Base-by-base conservation (phyloP, 2,888 invertebrate species). In the Archips crataeganus region DNA sequence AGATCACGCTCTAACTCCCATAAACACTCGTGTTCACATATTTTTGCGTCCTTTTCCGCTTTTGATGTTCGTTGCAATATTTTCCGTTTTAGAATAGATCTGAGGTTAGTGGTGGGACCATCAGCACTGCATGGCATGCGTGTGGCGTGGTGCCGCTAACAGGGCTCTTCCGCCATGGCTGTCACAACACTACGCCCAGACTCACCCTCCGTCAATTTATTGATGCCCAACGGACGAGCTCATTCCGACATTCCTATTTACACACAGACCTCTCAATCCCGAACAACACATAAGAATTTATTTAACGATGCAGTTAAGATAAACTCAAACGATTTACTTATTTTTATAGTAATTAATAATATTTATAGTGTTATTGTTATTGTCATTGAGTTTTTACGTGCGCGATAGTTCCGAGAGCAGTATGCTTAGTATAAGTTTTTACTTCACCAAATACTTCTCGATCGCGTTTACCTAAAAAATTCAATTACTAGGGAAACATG, bases 131-230 rank as follows among this genome's bases (percentile, higher is more conserved):
- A 34, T 23, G 49, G 60, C 62, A 23, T 51, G 59, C 65, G 54
- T 54, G 57, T 45, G 47, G 54, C 54, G 57, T 51, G 36, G 69
- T 51, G 69, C 69, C 81, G 80, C 82, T 91, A 91, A 91, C 85
- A 75, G 81, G 86, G 51, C 77, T 83, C 90, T 91, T 90, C 92
- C 93, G 91, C 85, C 82, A 83, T 84, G 79, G 80, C 81, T 90
- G 93, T 93, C 93, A 93, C 85, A 94, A 93, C 93, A 92, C 83
- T 83, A 87, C 90, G 87, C 91, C 91, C 89, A 79, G 79, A 69
- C 76, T 73, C 82, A 85, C 87, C 86, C 88, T 85, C 82, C 77
- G 76, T 77, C 85, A 85, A 87, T 86, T 87, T 82, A 86, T 82
- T 81, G 80, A 77, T 81, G 80, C 81, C 82, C 81, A 84, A 83